phyloP scores from a whole-genome alignment of 2,888 invertebrate genomes.

The Auanema sp. region DNA sequence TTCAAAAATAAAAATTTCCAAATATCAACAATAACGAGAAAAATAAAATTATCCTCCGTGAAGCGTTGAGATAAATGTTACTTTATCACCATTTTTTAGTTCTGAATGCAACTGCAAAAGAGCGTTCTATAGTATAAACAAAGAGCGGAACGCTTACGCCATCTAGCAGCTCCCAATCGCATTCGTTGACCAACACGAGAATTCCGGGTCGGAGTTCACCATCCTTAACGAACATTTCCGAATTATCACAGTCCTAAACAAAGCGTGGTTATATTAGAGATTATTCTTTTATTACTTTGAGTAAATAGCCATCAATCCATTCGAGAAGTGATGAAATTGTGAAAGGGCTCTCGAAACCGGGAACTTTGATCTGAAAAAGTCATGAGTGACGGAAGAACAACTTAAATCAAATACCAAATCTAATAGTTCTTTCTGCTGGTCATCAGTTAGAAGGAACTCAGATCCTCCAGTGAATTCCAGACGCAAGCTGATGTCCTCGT shows the following conservation, averaged over 20 bases:
- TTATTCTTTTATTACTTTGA: conserved; percentile 7
- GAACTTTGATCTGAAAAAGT: conserved; percentile 8
- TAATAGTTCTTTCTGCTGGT: conserved; percentile 35
- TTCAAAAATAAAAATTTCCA: no score
- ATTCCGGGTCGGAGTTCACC: conserved; percentile 70
- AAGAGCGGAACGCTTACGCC: conserved; percentile 9
- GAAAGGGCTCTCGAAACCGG: not conserved
- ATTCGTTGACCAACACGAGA: conserved; percentile 87
- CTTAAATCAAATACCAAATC: not conserved
- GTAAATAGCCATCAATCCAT: conserved; percentile 13
- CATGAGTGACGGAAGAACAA: not conserved
- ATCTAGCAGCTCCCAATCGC: conserved; percentile 87
- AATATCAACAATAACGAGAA: no score
- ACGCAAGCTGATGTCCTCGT: conserved; percentile 10
- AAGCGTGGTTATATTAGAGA: conserved; percentile 1
- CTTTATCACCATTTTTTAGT: conserved; percentile 39
- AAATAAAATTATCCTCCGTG: conserved; percentile 51
- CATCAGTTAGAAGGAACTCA: conserved; percentile 36
- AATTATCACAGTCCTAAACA: conserved; percentile 27
- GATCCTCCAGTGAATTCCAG: conserved; percentile 49
- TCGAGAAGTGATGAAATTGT: conserved; percentile 8
- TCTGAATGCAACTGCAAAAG: conserved; percentile 35
- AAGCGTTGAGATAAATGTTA: conserved; percentile 62
- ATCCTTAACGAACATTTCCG: conserved; percentile 36
- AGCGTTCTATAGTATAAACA: conserved; percentile 2